Evolutionary conservation across 2,113 vertebrate species (phyloP).

Genomic region (Phaethornis superciliosus): DNA sequence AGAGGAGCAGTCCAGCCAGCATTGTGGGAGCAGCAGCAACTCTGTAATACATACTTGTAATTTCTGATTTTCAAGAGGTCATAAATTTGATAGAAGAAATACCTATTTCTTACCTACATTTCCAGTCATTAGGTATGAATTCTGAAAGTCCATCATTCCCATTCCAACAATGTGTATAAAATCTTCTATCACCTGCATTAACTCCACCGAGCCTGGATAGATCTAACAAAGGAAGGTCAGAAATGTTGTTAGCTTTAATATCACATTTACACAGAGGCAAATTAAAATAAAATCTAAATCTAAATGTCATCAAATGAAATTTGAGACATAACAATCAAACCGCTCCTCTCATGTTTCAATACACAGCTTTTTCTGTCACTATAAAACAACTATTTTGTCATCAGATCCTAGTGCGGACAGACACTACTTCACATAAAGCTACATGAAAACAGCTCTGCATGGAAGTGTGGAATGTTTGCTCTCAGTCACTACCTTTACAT

Average conservation of each 20-base stretch:
- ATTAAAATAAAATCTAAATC: background rate
- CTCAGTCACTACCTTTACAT: background rate
- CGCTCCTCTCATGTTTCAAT: background rate
- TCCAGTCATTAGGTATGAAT: slow-evolving; percentile 98
- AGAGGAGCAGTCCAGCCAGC: background rate
- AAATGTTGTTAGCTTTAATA: background rate
- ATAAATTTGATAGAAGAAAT: slow-evolving; percentile 58
- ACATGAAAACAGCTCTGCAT: background rate
- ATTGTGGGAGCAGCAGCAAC: background rate
- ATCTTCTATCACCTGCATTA: slow-evolving; percentile 99
- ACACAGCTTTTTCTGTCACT: background rate
- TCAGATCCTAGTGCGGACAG: background rate
- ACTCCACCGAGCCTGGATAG: slow-evolving; percentile 95
- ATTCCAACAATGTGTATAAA: slow-evolving; percentile 99
- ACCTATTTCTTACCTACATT: slow-evolving; percentile 95
- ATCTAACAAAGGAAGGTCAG: slow-evolving; percentile 82
- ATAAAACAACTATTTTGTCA: background rate
- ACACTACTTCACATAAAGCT: background rate
- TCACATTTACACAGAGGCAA: background rate
- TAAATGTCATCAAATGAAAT: background rate
- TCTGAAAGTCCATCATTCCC: slow-evolving; percentile 99
- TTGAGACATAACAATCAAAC: background rate
- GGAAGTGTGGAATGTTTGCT: background rate
- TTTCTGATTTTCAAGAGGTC: slow-evolving; percentile 62
- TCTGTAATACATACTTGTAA: slow-evolving; percentile 58